Evolutionary conservation across 2,888 invertebrate genomes (phyloP).

Genomic region (Synergus laeviventris): DNA sequence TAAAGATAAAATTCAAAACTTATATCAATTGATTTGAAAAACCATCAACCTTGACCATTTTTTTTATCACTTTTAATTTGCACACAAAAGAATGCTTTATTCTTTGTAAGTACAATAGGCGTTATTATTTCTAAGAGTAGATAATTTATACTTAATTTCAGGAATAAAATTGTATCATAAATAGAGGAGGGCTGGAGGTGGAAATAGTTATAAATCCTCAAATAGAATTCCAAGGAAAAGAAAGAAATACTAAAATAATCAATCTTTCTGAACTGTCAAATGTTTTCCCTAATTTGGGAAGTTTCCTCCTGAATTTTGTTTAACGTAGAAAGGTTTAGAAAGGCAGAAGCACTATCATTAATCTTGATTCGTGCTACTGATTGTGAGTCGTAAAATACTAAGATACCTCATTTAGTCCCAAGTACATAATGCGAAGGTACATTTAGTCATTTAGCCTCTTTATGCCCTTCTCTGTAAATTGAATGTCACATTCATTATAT

Average conservation of each 20-base stretch:
- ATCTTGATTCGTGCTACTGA: conserved; percentile 4
- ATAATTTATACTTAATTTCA: background rate
- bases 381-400: background rate
- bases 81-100: background rate
- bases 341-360: background rate
- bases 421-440: background rate
- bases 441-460: background rate
- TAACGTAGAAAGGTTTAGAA: background rate
- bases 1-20: background rate
- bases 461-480: background rate
- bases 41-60: background rate
- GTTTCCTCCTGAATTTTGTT: background rate
- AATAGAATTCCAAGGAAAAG: background rate
- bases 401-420: background rate
- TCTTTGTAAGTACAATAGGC: background rate
- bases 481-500: conserved; percentile 5
- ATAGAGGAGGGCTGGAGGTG: too few species aligned
- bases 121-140: background rate
- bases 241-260: too few species aligned
- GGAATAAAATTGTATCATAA: background rate
- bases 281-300: background rate
- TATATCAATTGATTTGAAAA: conserved; percentile 1
- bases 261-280: background rate
- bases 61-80: background rate
- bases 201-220: background rate